These are phyloP conservation scores for Nixonia krombeini DNA, from an alignment of 1,140 invertebrate species.

Conservation along the genomic window DNA sequence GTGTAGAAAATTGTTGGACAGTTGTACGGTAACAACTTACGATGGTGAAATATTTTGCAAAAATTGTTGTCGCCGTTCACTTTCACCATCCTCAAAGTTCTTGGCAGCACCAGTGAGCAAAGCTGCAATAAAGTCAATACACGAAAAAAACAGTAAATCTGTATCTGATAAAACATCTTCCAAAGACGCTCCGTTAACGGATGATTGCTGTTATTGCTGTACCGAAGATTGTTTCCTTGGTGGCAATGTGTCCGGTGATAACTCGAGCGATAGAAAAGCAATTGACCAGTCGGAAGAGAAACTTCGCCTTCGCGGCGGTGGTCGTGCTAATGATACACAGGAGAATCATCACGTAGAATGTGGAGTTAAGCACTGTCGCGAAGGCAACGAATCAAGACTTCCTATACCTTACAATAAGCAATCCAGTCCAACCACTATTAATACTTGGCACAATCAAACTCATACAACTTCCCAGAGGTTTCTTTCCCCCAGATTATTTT, in stretches of 20 bases:
- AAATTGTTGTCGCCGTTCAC: conserved; percentile 45
- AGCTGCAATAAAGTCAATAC: background rate
- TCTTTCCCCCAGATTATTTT: background rate
- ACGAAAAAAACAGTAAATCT: background rate
- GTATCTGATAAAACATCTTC: conserved; percentile 1
- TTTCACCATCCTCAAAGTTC: background rate
- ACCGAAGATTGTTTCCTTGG: conserved; percentile 4
- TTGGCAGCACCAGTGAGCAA: background rate
- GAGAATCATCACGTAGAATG: conserved; percentile 1
- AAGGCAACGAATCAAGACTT: conserved; percentile 8
- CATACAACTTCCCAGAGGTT: conserved; percentile 32
- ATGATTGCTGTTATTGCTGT: conserved; percentile 3
- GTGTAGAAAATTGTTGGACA: conserved; percentile 58
- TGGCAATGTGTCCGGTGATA: conserved; percentile 4
- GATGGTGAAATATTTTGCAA: conserved; percentile 63
- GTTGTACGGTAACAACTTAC: conserved; percentile 54
- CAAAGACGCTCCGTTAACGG: conserved; percentile 16
- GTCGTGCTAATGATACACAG: conserved; percentile 24
- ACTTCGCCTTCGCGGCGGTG: conserved; percentile 38
- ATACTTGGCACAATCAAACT: conserved; percentile 26
- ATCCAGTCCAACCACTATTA: conserved; percentile 10
- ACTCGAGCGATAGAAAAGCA: conserved; percentile 16
- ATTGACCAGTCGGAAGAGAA: conserved; percentile 20
- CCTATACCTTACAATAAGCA: conserved; percentile 2
- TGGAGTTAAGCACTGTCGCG: conserved; percentile 16